Conservation (phyloP, 2,797 vertebrate species). For the Trematomus bernacchii region DNA sequence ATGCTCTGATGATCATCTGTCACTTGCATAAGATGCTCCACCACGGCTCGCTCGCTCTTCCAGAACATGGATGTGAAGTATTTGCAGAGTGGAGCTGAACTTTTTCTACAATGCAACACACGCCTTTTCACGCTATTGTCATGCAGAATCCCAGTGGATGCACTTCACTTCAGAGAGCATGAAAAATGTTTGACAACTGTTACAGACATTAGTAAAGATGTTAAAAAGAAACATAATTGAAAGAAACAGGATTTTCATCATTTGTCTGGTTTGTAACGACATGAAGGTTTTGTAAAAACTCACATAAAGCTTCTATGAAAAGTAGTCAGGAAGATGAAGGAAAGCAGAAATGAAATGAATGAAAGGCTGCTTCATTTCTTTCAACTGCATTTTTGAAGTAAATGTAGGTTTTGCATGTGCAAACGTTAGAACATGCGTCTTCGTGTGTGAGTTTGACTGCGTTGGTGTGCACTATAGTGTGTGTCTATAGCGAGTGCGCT, state of each 20-base stretch:
- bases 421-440: constrained; percentile 25
- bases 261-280: not conserved
- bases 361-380: constrained; percentile 1
- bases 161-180: constrained; percentile 39
- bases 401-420: constrained; percentile 17
- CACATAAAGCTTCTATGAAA: not conserved
- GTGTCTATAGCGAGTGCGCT: constrained; percentile 75
- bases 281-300: not conserved
- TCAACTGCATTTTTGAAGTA: constrained; percentile 9
- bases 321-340: not conserved
- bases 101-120: constrained; percentile 12
- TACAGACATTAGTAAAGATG: constrained; percentile 24
- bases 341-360: constrained; percentile 4
- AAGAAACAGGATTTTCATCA: not conserved
- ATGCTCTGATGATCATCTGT: constrained; percentile 64
- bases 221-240: not conserved
- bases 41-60: constrained; percentile 54
- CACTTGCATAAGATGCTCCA: constrained; percentile 23
- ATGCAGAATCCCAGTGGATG: constrained; percentile 49
- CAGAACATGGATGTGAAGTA: constrained; percentile 68
- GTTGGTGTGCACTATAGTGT: constrained; percentile 50
- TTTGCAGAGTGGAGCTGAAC: constrained; percentile 36
- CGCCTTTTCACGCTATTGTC: constrained; percentile 54
- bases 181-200: constrained; percentile 40
- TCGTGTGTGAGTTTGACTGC: constrained; percentile 39